Evolutionary conservation across 2,888 invertebrate genomes (phyloP).

Genomic region (Yponomeuta malinellus): DNA sequence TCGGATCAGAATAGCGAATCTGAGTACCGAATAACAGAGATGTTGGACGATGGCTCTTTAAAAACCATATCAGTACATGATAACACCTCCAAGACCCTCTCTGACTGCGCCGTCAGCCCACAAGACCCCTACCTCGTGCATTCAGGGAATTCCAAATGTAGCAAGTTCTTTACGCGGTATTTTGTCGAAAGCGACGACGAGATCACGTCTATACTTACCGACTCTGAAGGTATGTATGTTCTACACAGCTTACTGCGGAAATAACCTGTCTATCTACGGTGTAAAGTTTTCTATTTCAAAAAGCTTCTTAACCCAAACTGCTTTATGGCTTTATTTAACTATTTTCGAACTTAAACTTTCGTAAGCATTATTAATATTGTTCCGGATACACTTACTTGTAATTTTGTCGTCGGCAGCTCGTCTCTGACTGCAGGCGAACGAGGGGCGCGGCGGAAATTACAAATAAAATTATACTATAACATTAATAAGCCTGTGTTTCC

Average conservation of each 20-base stretch:
- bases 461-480: no score
- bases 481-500: slow-evolving; percentile 17
- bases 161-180: slow-evolving; percentile 79
- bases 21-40: slow-evolving; percentile 67
- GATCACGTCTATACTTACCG: slow-evolving; percentile 81
- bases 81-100: slow-evolving; percentile 67
- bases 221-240: slow-evolving; percentile 78
- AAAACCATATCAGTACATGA: slow-evolving; percentile 69
- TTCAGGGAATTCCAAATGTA: slow-evolving; percentile 75
- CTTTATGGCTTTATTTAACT: no score
- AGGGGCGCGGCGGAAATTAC: no score
- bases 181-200: slow-evolving; percentile 83
- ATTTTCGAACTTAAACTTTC: no score
- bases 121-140: slow-evolving; percentile 70
- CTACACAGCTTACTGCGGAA: not conserved
- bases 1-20: slow-evolving; percentile 64
- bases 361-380: no score
- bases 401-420: no score
- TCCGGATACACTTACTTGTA: no score
- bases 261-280: no score
- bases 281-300: no score
- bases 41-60: slow-evolving; percentile 69
- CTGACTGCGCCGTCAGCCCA: slow-evolving; percentile 61
- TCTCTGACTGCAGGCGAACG: no score
- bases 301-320: no score